Evolutionary conservation across 2,797 vertebrate species (phyloP).

Genomic region (Sebastes baramenuke): DNA sequence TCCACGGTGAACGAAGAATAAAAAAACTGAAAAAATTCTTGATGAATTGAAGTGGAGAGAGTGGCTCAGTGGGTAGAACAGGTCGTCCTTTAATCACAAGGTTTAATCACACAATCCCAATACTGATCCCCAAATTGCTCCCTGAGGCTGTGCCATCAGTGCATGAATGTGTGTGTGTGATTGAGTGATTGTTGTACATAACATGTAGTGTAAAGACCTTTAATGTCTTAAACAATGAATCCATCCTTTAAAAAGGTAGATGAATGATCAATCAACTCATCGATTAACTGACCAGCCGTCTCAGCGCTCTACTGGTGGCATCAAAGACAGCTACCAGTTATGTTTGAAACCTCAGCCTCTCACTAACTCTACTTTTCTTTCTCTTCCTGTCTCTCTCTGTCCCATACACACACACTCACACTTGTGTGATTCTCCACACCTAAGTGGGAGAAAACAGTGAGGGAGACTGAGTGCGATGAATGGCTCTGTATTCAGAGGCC

Average conservation of each 20-base stretch:
- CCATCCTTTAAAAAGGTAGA: background rate
- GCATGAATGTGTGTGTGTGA: too few relatives aligned
- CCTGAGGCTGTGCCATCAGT: too few relatives aligned
- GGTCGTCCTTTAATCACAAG: too few relatives aligned
- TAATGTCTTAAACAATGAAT: background rate
- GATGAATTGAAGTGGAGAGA: too few relatives aligned
- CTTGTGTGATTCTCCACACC: conserved; percentile 48
- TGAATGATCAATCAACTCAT: background rate
- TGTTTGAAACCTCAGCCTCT: background rate
- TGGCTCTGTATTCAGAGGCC: conserved; percentile 45
- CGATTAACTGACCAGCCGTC: background rate
- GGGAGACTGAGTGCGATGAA: conserved; percentile 45
- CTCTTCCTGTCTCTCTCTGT: background rate
- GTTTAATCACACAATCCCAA: too few relatives aligned
- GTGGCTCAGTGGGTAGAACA: too few relatives aligned
- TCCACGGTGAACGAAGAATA: too few relatives aligned
- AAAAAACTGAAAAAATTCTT: too few relatives aligned
- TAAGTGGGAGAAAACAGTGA: conserved; percentile 55
- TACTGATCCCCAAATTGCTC: too few relatives aligned
- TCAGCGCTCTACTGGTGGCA: background rate
- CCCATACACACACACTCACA: conserved; percentile 12
- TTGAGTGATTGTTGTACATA: too few relatives aligned
- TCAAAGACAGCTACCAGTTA: background rate
- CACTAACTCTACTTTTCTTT: background rate
- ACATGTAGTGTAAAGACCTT: too few relatives aligned